phyloP scores from a whole-genome alignment of 2,113 vertebrate species.

The Lepus timidus region DNA sequence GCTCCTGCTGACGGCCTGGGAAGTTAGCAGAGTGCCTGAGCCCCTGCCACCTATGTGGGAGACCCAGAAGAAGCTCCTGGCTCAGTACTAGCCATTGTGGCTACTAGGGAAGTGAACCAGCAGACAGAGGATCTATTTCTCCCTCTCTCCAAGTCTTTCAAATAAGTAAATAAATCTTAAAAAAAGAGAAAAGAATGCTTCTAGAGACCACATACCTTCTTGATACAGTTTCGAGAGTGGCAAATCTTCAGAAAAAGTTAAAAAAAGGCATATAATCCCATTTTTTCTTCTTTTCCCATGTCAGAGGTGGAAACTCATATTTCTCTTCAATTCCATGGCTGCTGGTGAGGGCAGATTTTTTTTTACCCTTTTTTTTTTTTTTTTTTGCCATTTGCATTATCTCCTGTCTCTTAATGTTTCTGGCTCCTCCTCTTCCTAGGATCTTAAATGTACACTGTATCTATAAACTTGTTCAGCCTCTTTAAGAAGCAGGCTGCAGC shows the following conservation, averaged over 20 bases:
- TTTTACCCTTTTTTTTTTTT: neutral
- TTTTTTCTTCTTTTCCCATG: neutral
- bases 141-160: too few species aligned
- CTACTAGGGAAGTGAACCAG: too few species aligned
- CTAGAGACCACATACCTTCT: neutral
- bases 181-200: neutral
- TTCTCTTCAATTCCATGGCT: neutral
- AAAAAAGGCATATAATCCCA: neutral
- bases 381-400: neutral
- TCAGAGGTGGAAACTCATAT: neutral
- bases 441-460: neutral
- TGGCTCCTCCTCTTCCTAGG: neutral
- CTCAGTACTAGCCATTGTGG: too few species aligned
- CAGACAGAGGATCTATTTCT: too few species aligned
- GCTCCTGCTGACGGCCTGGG: too few species aligned
- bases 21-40: too few species aligned
- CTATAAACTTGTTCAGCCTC: neutral
- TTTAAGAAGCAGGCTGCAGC: constrained; percentile 11
- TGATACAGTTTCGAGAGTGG: neutral
- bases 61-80: too few species aligned
- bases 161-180: too few species aligned
- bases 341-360: neutral
- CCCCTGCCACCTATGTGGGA: too few species aligned
- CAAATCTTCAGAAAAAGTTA: neutral
- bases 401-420: neutral